These are phyloP conservation scores for Falco rusticolus DNA, from an alignment of 2,797 vertebrate genomes.

Conservation along the genomic window DNA sequence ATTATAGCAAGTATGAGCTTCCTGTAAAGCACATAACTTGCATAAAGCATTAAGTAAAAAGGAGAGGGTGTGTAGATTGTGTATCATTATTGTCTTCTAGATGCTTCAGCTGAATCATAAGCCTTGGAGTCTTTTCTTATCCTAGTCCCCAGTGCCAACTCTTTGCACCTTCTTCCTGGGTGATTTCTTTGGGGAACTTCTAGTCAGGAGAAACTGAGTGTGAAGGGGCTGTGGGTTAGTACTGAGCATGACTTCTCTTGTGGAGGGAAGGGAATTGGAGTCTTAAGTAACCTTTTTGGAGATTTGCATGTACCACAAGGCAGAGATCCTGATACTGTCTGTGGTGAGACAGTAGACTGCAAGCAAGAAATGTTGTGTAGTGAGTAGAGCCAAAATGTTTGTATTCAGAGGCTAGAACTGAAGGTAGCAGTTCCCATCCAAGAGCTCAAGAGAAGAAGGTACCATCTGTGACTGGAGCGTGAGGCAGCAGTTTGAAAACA, in stretches of 20 bases:
- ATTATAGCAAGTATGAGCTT: neutral
- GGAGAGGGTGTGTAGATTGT: neutral
- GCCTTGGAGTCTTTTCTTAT: neutral
- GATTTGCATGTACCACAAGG: neutral
- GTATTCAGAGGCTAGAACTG: neutral
- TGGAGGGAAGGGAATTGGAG: neutral
- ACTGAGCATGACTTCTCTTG: neutral
- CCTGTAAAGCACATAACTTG: neutral
- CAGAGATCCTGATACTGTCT: neutral
- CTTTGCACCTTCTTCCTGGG: neutral
- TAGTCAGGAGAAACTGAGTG: neutral
- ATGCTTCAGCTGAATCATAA: neutral
- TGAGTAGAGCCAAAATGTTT: neutral
- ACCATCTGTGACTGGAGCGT: neutral
- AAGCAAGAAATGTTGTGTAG: neutral
- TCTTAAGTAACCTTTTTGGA: neutral
- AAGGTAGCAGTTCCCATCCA: constrained; percentile 1
- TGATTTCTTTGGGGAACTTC: neutral
- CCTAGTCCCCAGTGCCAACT: neutral
- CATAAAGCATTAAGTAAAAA: neutral
- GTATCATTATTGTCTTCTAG: neutral
- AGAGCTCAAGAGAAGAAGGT: constrained; percentile 14
- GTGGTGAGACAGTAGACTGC: neutral
- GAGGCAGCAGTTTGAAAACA: constrained; percentile 54
- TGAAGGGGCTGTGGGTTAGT: neutral